A percentile compares a stretch with the other conserved stretches of the same genome.
Evolutionary conservation across 2,797 vertebrate species (phyloP).

Genomic region (Triplophysa bombifrons): DNA sequence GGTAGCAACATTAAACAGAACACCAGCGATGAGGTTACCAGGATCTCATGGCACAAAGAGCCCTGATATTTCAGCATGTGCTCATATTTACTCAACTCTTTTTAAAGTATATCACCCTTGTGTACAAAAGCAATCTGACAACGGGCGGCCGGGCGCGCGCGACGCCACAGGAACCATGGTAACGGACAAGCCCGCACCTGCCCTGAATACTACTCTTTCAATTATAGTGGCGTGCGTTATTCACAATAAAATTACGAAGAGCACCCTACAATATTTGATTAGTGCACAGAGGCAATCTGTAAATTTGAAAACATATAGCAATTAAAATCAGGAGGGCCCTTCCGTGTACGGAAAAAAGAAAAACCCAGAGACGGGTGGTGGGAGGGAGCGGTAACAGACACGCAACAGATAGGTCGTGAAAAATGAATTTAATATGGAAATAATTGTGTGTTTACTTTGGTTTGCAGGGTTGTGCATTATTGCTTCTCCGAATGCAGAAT

Average conservation of each 20-base stretch:
- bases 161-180: conserved; percentile 77
- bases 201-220: conserved; percentile 79
- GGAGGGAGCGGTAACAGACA: conserved; percentile 68
- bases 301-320: conserved; percentile 84
- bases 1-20: conserved; percentile 81
- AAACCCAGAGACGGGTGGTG: conserved; percentile 62
- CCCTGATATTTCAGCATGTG: conserved; percentile 72
- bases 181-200: conserved; percentile 91
- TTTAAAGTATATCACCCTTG: conserved; percentile 76
- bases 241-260: conserved; percentile 74
- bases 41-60: conserved; percentile 78
- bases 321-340: conserved; percentile 75
- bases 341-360: conserved; percentile 40
- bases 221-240: conserved; percentile 79
- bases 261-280: conserved; percentile 78
- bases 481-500: conserved; percentile 83
- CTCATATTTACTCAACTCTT: conserved; percentile 87
- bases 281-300: conserved; percentile 79
- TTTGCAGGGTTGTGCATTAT: conserved; percentile 84
- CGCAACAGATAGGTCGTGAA: conserved; percentile 81
- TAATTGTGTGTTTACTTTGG: conserved; percentile 86
- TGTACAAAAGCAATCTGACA: conserved; percentile 83
- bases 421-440: conserved; percentile 85
- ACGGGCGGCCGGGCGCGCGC: conserved; percentile 79
- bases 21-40: conserved; percentile 75